Evolutionary conservation across 2,888 invertebrate genomes (phyloP), one percentile per base, ranked within the genome.

Genomic region (Cephus nigrinus): DNA sequence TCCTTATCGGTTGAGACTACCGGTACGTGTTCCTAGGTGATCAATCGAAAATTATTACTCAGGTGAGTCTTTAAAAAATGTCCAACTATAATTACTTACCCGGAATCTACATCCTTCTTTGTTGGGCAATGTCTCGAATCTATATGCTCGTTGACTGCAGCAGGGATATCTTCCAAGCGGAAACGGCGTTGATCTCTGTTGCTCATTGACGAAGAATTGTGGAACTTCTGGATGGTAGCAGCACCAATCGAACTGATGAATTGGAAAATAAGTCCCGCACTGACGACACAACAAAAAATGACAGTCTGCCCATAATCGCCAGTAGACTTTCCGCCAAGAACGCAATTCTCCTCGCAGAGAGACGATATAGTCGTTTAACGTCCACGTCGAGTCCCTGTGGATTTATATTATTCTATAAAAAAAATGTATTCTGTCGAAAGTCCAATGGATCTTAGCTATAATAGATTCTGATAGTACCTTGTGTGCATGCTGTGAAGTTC

Each of bases 281-380:
- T 94, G 93, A 74, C 94, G 94, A 88, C 98, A 98, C 79, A 94
- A 94, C 34, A 98, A 92, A 92, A 95, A 97, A 92, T 98, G 98
- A 82, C 97, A 95, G 86, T 96, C 96, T 0, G 97, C 97, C 98
- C 98, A 98, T 74, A 98, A 92, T 72, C 96, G 94, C 98, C 98
- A 98, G 92, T 98, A 98, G 3, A 98, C 97, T 87, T 95, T 95
- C 0, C 97, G 93, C 98, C 98, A 98, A 0, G 96, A 95, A 82
- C 96, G 96, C 79, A 97, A 92, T 87, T 96, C 95, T 31, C 94
- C 94, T 88, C 96, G 96, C 80, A 98, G 91, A 87, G 95, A 94
- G 71, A 95, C 91, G 40, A 98, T 94, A 90, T 96, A 96, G 77
- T 96, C 95, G 88, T 96, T 97, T 68, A 97, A 92, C 86, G 96